Conservation (phyloP, 2,797 vertebrate species). For the Xerus rutilus region DNA sequence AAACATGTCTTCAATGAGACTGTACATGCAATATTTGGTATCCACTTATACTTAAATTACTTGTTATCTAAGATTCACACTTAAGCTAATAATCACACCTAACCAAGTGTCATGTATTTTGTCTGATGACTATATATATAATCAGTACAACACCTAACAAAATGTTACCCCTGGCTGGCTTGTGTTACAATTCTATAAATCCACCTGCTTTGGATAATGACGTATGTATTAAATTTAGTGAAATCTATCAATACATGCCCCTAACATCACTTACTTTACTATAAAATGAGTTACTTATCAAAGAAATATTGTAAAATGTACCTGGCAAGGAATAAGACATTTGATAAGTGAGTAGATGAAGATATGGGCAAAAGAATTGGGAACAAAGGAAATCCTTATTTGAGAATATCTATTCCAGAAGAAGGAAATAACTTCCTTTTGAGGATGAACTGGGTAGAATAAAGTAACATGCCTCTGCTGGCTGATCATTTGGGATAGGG, state of each 20-base stretch:
- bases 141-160: not conserved
- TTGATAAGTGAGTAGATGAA: not conserved
- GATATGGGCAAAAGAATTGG: not conserved
- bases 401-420: slow-evolving; percentile 12
- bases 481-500: not conserved
- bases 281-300: not conserved
- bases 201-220: not conserved
- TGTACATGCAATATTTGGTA: not conserved
- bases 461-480: not conserved
- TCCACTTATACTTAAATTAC: not conserved
- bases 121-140: not conserved
- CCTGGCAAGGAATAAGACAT: not conserved
- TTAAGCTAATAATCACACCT: slow-evolving; percentile 25
- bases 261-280: not conserved
- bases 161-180: not conserved
- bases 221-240: not conserved
- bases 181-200: not conserved
- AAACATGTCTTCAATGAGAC: not conserved
- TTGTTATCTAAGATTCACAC: not conserved
- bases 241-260: not conserved
- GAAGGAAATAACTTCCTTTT: slow-evolving; percentile 3
- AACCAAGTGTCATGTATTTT: not conserved
- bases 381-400: not conserved
- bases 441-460: not conserved
- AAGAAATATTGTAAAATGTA: not conserved